Evolutionary conservation across 2,797 vertebrate genomes (phyloP).

Genomic region (Premnoplex brunnescens): DNA sequence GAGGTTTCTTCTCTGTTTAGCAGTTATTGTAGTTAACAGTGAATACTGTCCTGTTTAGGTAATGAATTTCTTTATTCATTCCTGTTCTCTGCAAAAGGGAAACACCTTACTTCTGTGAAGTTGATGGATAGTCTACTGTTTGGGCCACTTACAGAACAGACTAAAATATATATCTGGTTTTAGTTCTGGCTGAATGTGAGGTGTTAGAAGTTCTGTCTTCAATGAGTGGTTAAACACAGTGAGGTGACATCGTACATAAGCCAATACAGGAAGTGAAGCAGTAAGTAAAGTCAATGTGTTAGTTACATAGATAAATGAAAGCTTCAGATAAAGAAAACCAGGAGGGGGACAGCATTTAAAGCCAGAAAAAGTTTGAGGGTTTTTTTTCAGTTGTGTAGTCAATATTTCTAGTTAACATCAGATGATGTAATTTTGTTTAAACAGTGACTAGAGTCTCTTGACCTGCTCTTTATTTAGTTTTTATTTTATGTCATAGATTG

Average conservation of each 20-base stretch:
- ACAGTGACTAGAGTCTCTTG: background rate
- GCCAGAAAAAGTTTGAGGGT: background rate
- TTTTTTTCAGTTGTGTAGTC: background rate
- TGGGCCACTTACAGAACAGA: background rate
- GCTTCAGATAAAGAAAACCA: background rate
- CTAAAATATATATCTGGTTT: background rate
- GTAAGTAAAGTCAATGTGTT: background rate
- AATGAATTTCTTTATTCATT: background rate
- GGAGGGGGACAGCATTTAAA: background rate
- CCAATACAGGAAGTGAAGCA: background rate
- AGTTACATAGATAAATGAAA: background rate
- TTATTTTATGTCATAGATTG: background rate
- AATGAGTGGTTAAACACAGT: background rate
- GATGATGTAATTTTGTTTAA: background rate
- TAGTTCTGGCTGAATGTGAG: background rate
- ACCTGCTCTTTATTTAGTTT: background rate
- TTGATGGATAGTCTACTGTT: background rate
- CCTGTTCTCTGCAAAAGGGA: background rate
- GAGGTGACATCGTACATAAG: accelerated
- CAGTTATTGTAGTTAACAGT: background rate
- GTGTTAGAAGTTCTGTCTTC: background rate
- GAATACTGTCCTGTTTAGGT: background rate
- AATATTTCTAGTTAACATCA: background rate
- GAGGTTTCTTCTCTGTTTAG: background rate
- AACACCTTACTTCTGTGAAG: background rate